Conservation (phyloP, 1,140 invertebrate species). For the Oryzaephilus surinamensis region DNA sequence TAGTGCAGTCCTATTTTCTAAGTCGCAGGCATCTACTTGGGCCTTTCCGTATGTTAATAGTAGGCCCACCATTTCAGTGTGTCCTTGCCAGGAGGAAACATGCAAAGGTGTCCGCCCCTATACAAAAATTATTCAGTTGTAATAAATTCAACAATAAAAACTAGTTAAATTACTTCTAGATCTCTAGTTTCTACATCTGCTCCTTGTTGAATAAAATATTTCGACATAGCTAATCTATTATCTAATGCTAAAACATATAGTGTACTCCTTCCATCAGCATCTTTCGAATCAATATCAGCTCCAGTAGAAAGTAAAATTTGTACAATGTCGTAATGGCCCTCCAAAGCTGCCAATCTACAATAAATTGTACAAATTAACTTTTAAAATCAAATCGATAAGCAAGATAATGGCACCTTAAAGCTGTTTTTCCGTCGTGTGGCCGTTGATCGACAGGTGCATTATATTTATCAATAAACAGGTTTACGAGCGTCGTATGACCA, state of each 20-base stretch:
- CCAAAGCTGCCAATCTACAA: conserved; percentile 65
- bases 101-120: conserved; percentile 80
- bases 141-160: not conserved
- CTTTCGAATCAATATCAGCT: conserved; percentile 81
- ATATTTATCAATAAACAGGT: conserved; percentile 60
- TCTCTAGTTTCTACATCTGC: conserved; percentile 80
- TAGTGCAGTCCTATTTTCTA: conserved; percentile 78
- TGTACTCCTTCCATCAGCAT: conserved; percentile 85
- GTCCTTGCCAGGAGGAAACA: conserved; percentile 90
- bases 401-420: too few relatives aligned
- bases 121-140: not conserved
- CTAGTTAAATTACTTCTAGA: conserved; percentile 56
- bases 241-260: conserved; percentile 86
- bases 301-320: conserved; percentile 59
- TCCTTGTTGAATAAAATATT: conserved; percentile 67
- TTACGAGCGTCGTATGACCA: conserved; percentile 64
- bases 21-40: conserved; percentile 79
- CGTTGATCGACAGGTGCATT: conserved; percentile 75
- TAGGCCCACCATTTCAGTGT: conserved; percentile 82
- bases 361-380: conserved; percentile 9
- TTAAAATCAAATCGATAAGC: conserved; percentile 10
- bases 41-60: conserved; percentile 65
- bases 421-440: conserved; percentile 89
- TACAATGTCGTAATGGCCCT: conserved; percentile 78
- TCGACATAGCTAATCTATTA: conserved; percentile 75